A percentile compares a stretch with the other conserved stretches of the same genome.
Conservation (phyloP, 2,888 invertebrate species). For the Macrophya alboannulata region DNA sequence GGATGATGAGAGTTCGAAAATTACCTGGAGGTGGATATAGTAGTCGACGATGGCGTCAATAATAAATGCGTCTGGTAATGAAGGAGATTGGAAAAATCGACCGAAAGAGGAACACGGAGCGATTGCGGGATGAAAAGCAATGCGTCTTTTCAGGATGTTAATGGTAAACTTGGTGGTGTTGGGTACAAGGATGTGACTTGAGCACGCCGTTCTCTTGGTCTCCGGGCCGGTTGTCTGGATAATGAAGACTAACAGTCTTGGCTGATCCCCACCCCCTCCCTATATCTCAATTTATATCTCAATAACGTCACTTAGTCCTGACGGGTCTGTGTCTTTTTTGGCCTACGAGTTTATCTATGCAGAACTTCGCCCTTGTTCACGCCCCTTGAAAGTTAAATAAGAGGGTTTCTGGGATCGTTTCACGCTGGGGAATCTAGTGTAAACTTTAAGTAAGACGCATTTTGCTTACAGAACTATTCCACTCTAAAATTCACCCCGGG, state of each 20-base stretch:
- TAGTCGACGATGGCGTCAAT: conserved; percentile 4
- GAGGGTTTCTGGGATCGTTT: conserved; percentile 53
- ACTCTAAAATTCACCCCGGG: conserved; percentile 15
- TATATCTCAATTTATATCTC: conserved; percentile 78
- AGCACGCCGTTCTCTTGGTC: conserved; percentile 12
- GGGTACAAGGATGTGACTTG: conserved; percentile 21
- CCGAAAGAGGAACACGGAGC: background rate
- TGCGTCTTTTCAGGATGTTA: conserved; percentile 48
- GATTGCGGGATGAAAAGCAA: conserved; percentile 27
- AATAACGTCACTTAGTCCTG: conserved; percentile 76
- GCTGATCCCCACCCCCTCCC: conserved; percentile 77
- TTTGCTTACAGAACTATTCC: conserved; percentile 61
- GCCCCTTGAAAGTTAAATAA: conserved; percentile 43
- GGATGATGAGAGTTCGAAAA: conserved; percentile 22
- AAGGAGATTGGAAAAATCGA: conserved; percentile 38
- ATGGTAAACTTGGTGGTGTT: conserved; percentile 32
- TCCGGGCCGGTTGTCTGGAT: conserved; percentile 73
- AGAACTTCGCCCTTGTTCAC: conserved; percentile 55
- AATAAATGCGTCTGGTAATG: conserved; percentile 12
- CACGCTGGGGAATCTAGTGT: background rate
- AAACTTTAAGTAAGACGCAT: conserved; percentile 28
- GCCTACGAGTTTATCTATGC: conserved; percentile 48
- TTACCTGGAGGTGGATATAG: background rate
- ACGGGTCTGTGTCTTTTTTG: conserved; percentile 59
- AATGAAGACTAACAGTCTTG: conserved; percentile 79